Percentiles rank a stretch among this genome's conserved stretches.
Conservation (phyloP, 2,888 invertebrate species). For the Neoaliturus tenellus region DNA sequence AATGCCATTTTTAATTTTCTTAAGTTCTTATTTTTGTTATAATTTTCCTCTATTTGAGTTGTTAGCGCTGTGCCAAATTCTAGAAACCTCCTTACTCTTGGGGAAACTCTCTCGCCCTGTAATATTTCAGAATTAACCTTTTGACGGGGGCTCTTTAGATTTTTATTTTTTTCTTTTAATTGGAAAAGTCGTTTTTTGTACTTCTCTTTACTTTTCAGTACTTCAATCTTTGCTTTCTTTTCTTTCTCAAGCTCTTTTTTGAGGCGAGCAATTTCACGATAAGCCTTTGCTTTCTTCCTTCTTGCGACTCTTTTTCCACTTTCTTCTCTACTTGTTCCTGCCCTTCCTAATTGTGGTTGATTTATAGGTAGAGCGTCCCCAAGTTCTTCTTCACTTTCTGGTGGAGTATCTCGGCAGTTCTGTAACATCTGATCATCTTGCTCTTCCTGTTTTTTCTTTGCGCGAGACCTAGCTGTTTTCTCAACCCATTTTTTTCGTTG, state of each 20-base stretch:
- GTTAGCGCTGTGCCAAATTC: constrained; percentile 18
- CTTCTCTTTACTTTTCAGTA: constrained; percentile 27
- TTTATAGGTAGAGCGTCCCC: background rate
- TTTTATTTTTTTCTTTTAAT: constrained; percentile 22
- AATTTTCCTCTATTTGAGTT: constrained; percentile 25
- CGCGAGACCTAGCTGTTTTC: constrained; percentile 1
- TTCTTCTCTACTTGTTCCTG: constrained; percentile 31
- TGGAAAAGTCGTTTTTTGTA: constrained; percentile 29
- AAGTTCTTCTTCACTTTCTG: constrained; percentile 21
- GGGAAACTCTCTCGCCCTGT: constrained; percentile 25
- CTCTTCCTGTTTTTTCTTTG: background rate
- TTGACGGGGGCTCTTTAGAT: constrained; percentile 31
- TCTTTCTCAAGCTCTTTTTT: constrained; percentile 15
- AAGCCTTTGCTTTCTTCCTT: constrained; percentile 24
- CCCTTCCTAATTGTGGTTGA: constrained; percentile 9
- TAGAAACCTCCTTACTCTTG: background rate
- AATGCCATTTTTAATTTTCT: constrained; percentile 25
- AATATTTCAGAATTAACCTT: constrained; percentile 23
- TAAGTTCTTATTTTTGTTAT: constrained; percentile 7
- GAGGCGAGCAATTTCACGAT: constrained; percentile 36
- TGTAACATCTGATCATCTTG: too few species aligned
- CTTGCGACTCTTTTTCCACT: constrained; percentile 26
- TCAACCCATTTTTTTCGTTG: constrained; percentile 32
- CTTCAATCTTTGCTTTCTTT: background rate
- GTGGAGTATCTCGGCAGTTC: background rate